Evolutionary conservation across 2,797 vertebrate species (phyloP).

Genomic region (Tapera naevia): DNA sequence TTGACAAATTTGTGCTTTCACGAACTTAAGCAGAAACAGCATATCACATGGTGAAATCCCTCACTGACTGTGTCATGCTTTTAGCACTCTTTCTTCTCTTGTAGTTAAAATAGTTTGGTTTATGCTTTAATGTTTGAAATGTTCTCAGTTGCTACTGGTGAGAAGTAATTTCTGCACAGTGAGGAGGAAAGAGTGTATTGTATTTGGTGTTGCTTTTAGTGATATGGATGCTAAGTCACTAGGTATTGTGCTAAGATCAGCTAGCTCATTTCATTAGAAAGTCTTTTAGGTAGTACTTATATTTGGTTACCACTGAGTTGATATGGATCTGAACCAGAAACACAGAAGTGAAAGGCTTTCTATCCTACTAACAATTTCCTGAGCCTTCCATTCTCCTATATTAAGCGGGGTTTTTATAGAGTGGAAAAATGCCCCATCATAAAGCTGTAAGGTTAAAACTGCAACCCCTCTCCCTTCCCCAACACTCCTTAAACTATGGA

Average conservation of each 20-base stretch:
- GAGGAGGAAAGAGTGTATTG: neutral
- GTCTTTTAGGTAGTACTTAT: conserved; percentile 51
- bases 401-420: conserved; percentile 53
- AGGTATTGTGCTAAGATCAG: neutral
- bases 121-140: neutral
- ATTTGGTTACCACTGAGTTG: conserved; percentile 50
- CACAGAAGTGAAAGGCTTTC: conserved; percentile 58
- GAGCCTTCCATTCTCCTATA: conserved; percentile 58
- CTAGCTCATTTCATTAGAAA: conserved; percentile 43
- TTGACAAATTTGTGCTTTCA: neutral
- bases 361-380: conserved; percentile 68
- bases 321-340: conserved; percentile 63
- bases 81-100: neutral
- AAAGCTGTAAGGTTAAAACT: conserved; percentile 63
- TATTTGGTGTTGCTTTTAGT: neutral
- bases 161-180: neutral
- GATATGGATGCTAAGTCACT: neutral
- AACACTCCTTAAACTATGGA: conserved; percentile 64
- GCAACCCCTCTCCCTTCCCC: conserved; percentile 35
- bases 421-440: conserved; percentile 57
- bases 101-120: conserved; percentile 1
- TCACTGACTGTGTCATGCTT: neutral
- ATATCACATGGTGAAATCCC: neutral
- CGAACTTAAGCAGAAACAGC: neutral
- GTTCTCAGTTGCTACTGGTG: neutral